A percentile compares a stretch with the other conserved stretches of the same genome.
These are phyloP conservation scores for Bergia puertoricense DNA, from an alignment of 92 coral and sea anemone genomes.

Conservation along the genomic window DNA sequence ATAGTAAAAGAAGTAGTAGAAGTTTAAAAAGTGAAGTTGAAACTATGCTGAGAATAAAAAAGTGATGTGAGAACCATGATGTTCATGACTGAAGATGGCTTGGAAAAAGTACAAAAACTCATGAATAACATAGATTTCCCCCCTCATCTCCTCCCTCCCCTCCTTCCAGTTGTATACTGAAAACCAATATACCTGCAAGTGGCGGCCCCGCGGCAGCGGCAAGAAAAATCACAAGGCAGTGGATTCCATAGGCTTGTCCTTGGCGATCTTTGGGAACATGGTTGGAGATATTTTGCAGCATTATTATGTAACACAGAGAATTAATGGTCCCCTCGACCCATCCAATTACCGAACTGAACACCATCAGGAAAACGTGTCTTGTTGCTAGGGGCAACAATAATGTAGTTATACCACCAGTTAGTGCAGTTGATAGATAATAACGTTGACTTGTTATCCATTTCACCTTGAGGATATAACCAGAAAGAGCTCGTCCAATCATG, in stretches of 20 bases:
- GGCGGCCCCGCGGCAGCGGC: slow-evolving; percentile 3
- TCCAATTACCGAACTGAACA: not conserved
- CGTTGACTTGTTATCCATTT: not conserved
- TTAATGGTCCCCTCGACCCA: not conserved
- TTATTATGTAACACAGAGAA: not conserved
- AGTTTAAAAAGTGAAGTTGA: too few species aligned
- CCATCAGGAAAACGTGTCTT: not conserved
- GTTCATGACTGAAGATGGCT: not conserved
- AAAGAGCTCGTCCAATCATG: not conserved
- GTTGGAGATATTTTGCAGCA: not conserved
- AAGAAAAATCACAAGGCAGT: not conserved
- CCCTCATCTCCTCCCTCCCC: too few species aligned
- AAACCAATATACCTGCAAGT: not conserved
- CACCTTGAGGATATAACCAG: not conserved
- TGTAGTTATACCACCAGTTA: not conserved
- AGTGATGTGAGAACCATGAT: not conserved
- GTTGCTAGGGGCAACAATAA: slow-evolving; percentile 12
- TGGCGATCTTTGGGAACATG: not conserved
- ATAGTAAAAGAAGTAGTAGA: too few species aligned
- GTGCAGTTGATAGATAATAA: not conserved
- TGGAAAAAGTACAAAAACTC: not conserved
- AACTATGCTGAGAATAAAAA: too few species aligned
- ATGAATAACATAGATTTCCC: not conserved
- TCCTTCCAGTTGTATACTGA: not conserved
- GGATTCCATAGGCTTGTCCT: not conserved